Percentiles rank a stretch among this genome's conserved stretches.
These are phyloP conservation scores for Peromyscus californicus DNA, from an alignment of 2,113 vertebrate species.

Conservation along the genomic window DNA sequence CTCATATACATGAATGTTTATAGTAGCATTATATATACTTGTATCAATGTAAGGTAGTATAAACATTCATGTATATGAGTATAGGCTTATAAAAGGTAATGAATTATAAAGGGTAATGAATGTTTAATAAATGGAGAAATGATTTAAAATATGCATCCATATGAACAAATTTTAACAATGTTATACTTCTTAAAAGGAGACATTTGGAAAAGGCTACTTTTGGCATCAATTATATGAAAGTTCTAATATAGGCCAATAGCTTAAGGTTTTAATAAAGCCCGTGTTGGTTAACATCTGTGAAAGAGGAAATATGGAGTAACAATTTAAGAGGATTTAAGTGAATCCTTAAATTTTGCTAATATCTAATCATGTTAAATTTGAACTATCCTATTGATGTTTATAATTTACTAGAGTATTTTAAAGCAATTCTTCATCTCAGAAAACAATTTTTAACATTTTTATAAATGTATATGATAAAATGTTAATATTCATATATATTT, in stretches of 20 bases:
- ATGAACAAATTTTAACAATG: not conserved
- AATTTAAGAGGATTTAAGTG: not conserved
- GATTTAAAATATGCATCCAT: not conserved
- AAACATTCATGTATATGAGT: too few species aligned
- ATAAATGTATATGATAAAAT: not conserved
- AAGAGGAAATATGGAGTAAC: not conserved
- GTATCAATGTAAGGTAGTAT: not conserved
- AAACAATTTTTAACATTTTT: not conserved
- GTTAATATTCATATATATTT: not conserved
- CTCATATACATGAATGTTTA: not conserved
- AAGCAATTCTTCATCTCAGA: not conserved
- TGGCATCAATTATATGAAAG: not conserved
- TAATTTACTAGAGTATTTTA: not conserved
- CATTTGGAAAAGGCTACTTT: too few species aligned
- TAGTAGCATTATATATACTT: not conserved
- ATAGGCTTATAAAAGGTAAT: too few species aligned
- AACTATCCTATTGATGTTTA: not conserved
- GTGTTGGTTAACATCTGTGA: not conserved
- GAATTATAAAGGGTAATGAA: not conserved
- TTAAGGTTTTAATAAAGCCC: not conserved
- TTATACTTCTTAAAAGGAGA: not conserved
- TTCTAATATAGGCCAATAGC: not conserved
- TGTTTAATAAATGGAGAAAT: not conserved
- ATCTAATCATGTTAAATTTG: not conserved
- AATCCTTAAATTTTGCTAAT: not conserved